phyloP scores from a whole-genome alignment of 1,140 invertebrate genomes.

The Musca vetustissima region DNA sequence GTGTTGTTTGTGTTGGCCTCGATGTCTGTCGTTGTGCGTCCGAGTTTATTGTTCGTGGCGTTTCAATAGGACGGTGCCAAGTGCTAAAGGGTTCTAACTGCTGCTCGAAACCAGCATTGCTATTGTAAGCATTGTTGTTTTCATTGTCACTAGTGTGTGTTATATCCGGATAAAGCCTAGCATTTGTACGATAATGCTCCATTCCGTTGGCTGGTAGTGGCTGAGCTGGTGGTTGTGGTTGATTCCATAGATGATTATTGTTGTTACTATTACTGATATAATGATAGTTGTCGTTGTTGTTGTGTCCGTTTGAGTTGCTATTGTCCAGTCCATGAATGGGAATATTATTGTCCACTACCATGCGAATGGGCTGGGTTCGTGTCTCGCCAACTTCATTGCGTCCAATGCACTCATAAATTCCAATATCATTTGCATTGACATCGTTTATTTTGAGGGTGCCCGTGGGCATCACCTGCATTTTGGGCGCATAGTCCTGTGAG shows the following conservation, averaged over 20 bases:
- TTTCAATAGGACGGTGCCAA: no score
- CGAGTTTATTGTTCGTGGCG: no score
- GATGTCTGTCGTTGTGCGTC: background rate
- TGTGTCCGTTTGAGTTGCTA: no score
- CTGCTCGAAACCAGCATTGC: no score
- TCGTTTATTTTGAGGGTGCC: slow-evolving; percentile 79
- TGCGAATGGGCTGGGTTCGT: slow-evolving; percentile 72
- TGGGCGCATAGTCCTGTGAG: slow-evolving; percentile 56
- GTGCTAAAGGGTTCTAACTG: no score
- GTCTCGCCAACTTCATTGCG: slow-evolving; percentile 75
- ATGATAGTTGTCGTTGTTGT: slow-evolving; percentile 26
- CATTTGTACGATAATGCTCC: background rate
- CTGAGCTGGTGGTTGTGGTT: slow-evolving; percentile 26
- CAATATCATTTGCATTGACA: slow-evolving; percentile 70
- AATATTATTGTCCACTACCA: slow-evolving; percentile 54
- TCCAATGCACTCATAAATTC: slow-evolving; percentile 83
- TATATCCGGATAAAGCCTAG: background rate
- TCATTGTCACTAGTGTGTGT: background rate
- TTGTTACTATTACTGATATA: slow-evolving; percentile 25
- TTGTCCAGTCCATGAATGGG: slow-evolving; percentile 17
- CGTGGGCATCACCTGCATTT: slow-evolving; percentile 71
- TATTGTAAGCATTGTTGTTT: background rate
- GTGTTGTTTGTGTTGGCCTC: background rate
- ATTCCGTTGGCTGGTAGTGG: no score
- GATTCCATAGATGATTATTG: slow-evolving; percentile 21